Evolutionary conservation across 2,113 vertebrate species (phyloP), one percentile per base, ranked within the genome.

Genomic region (Pygoscelis antarcticus): DNA sequence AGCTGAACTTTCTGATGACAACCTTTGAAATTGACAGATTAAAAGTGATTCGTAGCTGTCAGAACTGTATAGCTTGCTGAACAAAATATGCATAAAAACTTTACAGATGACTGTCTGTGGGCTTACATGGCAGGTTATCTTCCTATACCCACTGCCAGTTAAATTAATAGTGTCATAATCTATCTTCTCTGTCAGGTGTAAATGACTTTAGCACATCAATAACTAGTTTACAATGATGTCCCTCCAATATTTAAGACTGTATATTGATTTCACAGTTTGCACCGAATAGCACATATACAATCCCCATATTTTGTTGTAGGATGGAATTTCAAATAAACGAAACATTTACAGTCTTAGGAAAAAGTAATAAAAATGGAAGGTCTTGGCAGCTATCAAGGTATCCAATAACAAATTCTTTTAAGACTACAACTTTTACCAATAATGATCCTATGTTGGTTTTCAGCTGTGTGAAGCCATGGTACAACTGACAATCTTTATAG

Each of bases 1-100:
- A 97, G 78, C 92, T 98, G 97, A 98, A 98, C 96, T 98, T 98
- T 97, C 86, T 98, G 92, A 97, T 98, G 95, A 97, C 92, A 98
- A 88, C 96, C 96, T 98, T 97, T 96, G 91, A 98, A 98, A 98
- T 17, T 97, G 96, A 97, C 89, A 98, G 88, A 97, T 98, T 98
- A 96, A 94, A 97, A 97, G 61, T 97, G 97, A 98, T 97, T 96
- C 66, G 72, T 76, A 87, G 76, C 91, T 98, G 97, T 98, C 97
- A 98, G 96, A 98, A 95, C 19, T 25, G 29, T 84, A 86, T 64
- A 93, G 52, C 83, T 97, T 96, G 85, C 89, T 89, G 85, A 77
- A 96, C 38, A 97, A 97, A 97, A 94, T 94, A 92, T 89, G 83
- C 89, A 97, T 93, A 93, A 92, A 91, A 97, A 93, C 93, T 97